Evolutionary conservation across 2,113 vertebrate genomes (phyloP).

Genomic region (Mungos mungo): DNA sequence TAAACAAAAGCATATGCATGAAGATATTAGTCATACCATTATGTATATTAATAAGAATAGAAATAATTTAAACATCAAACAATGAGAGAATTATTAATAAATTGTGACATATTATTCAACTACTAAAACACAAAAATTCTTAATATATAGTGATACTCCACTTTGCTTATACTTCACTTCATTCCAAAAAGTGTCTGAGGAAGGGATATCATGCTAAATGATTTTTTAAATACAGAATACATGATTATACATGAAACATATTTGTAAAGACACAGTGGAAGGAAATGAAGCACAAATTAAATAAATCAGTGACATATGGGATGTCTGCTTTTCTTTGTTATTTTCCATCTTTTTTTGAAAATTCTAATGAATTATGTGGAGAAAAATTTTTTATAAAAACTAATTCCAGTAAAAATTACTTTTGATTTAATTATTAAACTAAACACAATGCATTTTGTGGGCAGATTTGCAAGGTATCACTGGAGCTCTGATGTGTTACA

Average conservation of each 20-base stretch:
- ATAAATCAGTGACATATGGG: background rate
- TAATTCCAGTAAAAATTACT: background rate
- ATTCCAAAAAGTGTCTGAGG: conserved; percentile 11
- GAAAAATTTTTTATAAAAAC: background rate
- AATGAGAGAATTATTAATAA: background rate
- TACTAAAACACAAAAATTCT: background rate
- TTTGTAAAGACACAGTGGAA: background rate
- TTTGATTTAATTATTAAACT: background rate
- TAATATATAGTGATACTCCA: background rate
- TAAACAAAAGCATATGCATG: background rate
- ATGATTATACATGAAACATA: background rate
- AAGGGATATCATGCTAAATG: background rate
- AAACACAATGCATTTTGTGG: background rate
- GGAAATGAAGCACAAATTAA: background rate
- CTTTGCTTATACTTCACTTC: background rate
- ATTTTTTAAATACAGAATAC: background rate
- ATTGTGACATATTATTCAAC: background rate
- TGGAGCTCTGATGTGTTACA: background rate
- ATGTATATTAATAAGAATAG: background rate
- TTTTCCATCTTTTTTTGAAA: background rate
- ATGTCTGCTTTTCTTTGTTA: background rate
- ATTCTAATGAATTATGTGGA: background rate
- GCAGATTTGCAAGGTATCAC: background rate
- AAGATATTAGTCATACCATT: background rate
- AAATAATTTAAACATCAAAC: conserved; percentile 35